Conservation (phyloP, 1,140 invertebrate genomes). For the Cryptotermes secundus region DNA sequence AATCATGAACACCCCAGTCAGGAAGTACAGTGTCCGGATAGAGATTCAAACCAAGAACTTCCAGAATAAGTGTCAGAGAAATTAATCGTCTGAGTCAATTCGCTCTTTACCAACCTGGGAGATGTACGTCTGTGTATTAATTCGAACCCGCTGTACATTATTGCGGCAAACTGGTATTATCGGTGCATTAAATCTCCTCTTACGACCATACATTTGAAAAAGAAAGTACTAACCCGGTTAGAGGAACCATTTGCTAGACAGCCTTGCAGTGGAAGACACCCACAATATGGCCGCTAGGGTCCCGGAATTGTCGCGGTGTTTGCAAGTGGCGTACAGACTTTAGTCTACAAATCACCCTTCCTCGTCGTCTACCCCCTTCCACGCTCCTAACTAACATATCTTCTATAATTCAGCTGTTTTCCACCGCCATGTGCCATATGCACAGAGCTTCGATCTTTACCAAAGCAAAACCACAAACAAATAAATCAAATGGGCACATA, state of each 20-base stretch:
- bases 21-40: no score
- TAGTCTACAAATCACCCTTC: neutral
- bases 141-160: no score
- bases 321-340: neutral
- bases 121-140: no score
- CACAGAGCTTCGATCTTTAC: neutral
- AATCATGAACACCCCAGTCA: no score
- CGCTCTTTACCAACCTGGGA: no score
- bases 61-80: no score
- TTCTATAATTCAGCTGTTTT: conserved; percentile 8
- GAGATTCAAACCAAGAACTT: no score
- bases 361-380: neutral
- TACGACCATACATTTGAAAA: neutral
- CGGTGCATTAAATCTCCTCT: neutral
- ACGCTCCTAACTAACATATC: neutral
- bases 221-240: neutral
- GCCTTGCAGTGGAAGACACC: neutral
- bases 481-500: neutral
- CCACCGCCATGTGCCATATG: neutral
- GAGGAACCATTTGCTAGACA: neutral
- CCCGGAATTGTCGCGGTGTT: neutral
- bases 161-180: no score
- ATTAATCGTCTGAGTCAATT: no score
- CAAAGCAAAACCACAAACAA: neutral
- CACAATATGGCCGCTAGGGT: neutral